Evolutionary conservation across 2,113 vertebrate species (phyloP).

Genomic region (Procavia capensis): DNA sequence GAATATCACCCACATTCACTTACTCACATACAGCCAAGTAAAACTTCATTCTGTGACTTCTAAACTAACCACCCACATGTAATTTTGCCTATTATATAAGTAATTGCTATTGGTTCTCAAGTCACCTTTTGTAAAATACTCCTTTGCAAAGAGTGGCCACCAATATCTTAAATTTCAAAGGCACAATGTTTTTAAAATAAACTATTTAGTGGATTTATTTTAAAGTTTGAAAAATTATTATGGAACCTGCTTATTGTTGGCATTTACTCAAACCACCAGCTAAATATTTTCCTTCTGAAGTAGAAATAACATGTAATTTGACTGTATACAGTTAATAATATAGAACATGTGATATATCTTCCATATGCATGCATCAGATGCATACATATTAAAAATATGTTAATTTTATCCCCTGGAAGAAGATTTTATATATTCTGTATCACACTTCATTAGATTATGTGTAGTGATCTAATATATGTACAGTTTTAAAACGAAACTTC

Average conservation of each 20-base stretch:
- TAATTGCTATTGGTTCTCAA: not conserved
- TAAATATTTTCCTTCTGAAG: constrained; percentile 40
- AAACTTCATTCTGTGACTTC: not conserved
- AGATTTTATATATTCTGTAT: constrained; percentile 48
- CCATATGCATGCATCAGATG: not conserved
- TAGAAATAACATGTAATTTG: not conserved
- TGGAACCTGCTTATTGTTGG: not conserved
- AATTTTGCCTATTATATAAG: not conserved
- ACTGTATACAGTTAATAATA: constrained; percentile 32
- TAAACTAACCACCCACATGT: not conserved
- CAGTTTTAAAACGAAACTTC: constrained; percentile 71
- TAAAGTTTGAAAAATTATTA: not conserved
- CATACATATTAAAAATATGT: constrained; percentile 52
- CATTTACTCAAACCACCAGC: constrained; percentile 3
- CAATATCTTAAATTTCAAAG: not conserved
- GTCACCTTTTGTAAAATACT: not conserved
- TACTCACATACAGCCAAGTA: not conserved
- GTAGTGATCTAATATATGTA: constrained; percentile 49
- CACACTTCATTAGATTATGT: constrained; percentile 52
- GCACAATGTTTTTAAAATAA: not conserved
- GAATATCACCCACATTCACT: not conserved
- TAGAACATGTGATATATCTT: not conserved
- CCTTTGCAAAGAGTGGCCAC: not conserved
- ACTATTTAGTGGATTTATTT: not conserved
- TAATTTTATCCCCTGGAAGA: constrained; percentile 34